Evolutionary conservation across 2,888 invertebrate species (phyloP).

Genomic region (Zygogramma bicolorata): DNA sequence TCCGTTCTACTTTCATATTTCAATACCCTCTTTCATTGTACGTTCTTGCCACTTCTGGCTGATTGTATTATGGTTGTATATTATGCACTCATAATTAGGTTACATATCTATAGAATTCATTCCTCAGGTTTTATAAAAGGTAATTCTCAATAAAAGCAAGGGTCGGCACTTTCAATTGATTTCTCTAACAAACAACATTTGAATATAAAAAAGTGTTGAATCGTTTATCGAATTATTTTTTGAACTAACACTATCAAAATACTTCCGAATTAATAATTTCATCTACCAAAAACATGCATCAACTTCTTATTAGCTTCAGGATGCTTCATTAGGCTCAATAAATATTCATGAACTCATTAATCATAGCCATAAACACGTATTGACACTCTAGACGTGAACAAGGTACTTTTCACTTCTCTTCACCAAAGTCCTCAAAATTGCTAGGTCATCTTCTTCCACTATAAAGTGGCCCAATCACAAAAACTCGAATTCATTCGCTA

Average conservation of each 20-base stretch:
- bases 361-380: not conserved
- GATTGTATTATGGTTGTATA: too few species aligned
- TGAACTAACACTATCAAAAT: not conserved
- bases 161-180: too few species aligned
- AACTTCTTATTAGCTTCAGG: not conserved
- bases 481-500: not conserved
- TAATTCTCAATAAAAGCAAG: too few species aligned
- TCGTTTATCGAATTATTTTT: not conserved
- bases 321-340: constrained; percentile 9
- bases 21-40: too few species aligned
- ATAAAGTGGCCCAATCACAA: not conserved
- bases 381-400: constrained; percentile 9
- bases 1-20: too few species aligned
- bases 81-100: too few species aligned
- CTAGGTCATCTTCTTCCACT: not conserved
- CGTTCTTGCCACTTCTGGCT: too few species aligned
- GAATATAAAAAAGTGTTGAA: too few species aligned
- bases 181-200: too few species aligned
- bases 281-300: not conserved
- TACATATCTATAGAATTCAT: too few species aligned
- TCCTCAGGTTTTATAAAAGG: too few species aligned
- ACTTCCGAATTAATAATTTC: not conserved
- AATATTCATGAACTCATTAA: constrained; percentile 7
- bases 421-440: not conserved
- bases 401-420: not conserved